Conservation (phyloP, 2,888 invertebrate genomes). For the Brachyopa scutellaris region DNA sequence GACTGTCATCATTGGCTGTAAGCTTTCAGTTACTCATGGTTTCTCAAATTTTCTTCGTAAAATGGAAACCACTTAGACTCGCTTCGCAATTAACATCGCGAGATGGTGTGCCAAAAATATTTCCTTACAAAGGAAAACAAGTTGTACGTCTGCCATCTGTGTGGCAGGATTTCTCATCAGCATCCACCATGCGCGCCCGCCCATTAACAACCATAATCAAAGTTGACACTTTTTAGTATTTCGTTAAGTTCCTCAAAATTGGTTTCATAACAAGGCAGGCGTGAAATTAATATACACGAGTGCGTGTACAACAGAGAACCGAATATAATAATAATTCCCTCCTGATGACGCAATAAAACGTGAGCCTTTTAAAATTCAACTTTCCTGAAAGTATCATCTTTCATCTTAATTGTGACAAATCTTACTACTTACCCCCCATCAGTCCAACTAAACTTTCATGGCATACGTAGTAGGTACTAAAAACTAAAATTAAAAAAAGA, state of each 20-base stretch:
- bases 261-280: slow-evolving; percentile 48
- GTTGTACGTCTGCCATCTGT: slow-evolving; percentile 41
- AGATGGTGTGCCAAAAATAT: slow-evolving; percentile 1
- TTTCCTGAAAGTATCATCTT: slow-evolving; percentile 12
- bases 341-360: not conserved
- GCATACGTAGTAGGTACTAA: not conserved
- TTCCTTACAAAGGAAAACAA: slow-evolving; percentile 27
- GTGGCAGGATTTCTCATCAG: not conserved
- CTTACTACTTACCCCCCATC: too few relatives aligned
- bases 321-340: too few relatives aligned
- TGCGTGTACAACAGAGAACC: too few relatives aligned
- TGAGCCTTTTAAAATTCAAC: slow-evolving; percentile 1
- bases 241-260: slow-evolving; percentile 51
- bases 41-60: slow-evolving; percentile 6
- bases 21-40: not conserved
- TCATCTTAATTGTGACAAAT: slow-evolving; percentile 19
- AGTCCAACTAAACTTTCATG: not conserved
- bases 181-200: not conserved
- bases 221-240: slow-evolving; percentile 49
- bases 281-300: slow-evolving; percentile 40
- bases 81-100: not conserved
- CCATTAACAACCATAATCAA: slow-evolving; percentile 48
- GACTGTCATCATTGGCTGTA: not conserved
- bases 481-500: too few relatives aligned
- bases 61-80: slow-evolving; percentile 9